These are phyloP conservation scores for Ceratotherium simum DNA, from an alignment of 2,113 vertebrate species.

Conservation along the genomic window DNA sequence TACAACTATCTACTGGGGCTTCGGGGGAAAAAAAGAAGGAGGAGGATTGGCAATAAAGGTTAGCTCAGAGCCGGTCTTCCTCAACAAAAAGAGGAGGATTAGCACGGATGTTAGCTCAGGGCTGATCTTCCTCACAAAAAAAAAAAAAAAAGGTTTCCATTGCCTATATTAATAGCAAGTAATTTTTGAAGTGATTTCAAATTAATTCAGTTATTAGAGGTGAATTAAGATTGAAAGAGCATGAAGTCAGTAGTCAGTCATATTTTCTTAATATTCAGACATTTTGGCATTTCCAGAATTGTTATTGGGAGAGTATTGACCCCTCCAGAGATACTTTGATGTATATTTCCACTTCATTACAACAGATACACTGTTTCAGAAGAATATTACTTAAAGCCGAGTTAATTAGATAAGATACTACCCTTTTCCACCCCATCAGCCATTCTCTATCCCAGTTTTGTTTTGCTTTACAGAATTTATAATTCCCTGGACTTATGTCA, in stretches of 20 bases:
- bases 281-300: background rate
- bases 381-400: background rate
- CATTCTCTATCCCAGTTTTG: background rate
- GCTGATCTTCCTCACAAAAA: too few relatives aligned
- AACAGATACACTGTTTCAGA: background rate
- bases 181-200: background rate
- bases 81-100: too few relatives aligned
- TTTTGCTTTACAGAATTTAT: background rate
- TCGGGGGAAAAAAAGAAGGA: too few relatives aligned
- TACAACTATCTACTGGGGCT: too few relatives aligned
- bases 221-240: background rate
- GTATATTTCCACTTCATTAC: background rate
- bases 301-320: accelerated
- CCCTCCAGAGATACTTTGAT: background rate
- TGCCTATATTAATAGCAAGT: background rate
- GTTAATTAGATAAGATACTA: background rate
- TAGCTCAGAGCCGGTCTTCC: too few relatives aligned
- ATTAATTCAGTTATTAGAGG: background rate
- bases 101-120: too few relatives aligned
- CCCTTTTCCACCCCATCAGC: background rate
- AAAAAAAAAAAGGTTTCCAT: background rate
- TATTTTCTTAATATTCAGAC: background rate
- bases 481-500: background rate
- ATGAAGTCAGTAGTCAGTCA: background rate
- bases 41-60: too few relatives aligned